Conservation (phyloP, 2,888 invertebrate genomes). For the Odontocerum albicorne region DNA sequence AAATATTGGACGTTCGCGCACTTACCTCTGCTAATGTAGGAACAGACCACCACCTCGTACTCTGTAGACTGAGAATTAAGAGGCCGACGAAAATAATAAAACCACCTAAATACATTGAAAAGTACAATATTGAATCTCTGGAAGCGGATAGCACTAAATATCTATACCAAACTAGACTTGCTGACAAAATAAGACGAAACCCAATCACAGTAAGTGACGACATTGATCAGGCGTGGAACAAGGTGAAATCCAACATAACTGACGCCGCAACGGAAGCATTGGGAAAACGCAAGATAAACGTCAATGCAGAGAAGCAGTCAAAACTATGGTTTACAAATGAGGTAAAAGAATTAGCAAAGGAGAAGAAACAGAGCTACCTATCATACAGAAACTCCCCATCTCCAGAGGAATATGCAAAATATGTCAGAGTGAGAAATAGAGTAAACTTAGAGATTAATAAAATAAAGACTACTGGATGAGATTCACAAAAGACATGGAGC, state of each 20-base stretch:
- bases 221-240: conserved; percentile 1
- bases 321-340: conserved; percentile 24
- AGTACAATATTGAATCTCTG: conserved; percentile 21
- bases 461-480: too few relatives aligned
- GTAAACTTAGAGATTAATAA: too few relatives aligned
- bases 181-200: conserved; percentile 11
- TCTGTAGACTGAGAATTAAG: conserved; percentile 20
- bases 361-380: neutral
- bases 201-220: conserved; percentile 10
- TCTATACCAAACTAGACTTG: conserved; percentile 11
- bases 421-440: neutral
- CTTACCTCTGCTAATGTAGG: conserved; percentile 25
- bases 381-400: neutral
- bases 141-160: conserved; percentile 12
- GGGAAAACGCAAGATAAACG: conserved; percentile 5
- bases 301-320: conserved; percentile 12
- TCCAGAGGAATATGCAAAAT: neutral
- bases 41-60: conserved; percentile 26
- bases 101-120: conserved; percentile 4
- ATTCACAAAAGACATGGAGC: too few relatives aligned
- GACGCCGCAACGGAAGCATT: neutral
- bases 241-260: conserved; percentile 2
- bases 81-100: conserved; percentile 8
- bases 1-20: conserved; percentile 25
- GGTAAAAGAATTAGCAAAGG: conserved; percentile 8